Evolutionary conservation across 2,888 invertebrate species (phyloP).

Genomic region (Rhingia rostrata): DNA sequence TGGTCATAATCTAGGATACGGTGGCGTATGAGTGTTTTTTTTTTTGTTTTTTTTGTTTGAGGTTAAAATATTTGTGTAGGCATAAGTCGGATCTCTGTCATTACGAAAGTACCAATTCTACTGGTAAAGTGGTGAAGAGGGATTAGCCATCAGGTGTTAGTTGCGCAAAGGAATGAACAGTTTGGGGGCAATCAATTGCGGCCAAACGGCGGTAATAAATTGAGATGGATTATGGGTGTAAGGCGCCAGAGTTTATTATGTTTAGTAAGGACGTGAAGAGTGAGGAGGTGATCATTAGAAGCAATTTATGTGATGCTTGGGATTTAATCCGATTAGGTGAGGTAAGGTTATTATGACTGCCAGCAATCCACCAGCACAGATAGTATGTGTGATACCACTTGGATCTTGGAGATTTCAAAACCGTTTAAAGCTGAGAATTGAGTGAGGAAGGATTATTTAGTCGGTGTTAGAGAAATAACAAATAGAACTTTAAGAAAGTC

Average conservation of each 20-base stretch:
- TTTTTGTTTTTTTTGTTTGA: neutral
- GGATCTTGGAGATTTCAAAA: no score
- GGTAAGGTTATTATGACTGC: neutral
- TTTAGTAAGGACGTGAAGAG: slow-evolving; percentile 6
- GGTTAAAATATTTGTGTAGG: neutral
- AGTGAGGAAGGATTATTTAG: no score
- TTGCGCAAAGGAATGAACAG: slow-evolving; percentile 40
- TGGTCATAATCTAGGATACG: neutral
- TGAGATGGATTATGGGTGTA: slow-evolving; percentile 31
- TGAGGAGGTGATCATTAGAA: slow-evolving; percentile 1
- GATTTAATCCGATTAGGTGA: neutral
- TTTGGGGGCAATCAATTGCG: slow-evolving; percentile 51
- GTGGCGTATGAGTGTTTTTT: slow-evolving; percentile 28
- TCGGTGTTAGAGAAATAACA: no score
- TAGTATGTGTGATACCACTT: neutral
- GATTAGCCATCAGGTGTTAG: slow-evolving; percentile 49
- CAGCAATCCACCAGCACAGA: neutral
- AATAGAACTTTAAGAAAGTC: no score
- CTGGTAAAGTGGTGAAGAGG: neutral
- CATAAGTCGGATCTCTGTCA: neutral
- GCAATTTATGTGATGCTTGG: neutral
- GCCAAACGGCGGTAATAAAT: slow-evolving; percentile 39
- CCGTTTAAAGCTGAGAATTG: no score
- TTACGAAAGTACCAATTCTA: slow-evolving; percentile 6
- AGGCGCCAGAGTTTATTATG: slow-evolving; percentile 31